phyloP scores from a whole-genome alignment of 2,888 invertebrate species.

The Panopea generosa region DNA sequence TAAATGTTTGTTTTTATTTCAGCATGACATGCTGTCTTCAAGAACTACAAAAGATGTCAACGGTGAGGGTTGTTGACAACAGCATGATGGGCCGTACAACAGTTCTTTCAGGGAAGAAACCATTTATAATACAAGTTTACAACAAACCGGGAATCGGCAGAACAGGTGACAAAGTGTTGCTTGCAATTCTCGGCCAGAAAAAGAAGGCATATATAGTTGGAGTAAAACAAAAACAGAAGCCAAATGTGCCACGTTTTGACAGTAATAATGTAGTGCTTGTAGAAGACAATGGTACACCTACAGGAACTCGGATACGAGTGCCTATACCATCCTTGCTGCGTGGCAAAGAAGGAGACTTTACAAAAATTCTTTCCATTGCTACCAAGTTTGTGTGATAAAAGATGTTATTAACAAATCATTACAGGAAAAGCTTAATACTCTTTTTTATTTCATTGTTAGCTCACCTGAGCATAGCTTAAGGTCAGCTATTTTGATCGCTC shows the following conservation, averaged over 20 bases:
- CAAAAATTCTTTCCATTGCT: constrained; percentile 95
- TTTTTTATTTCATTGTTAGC: too few relatives aligned
- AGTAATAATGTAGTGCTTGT: constrained; percentile 98
- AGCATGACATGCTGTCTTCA: constrained; percentile 76
- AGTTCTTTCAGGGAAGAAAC: constrained; percentile 97
- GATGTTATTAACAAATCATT: neutral
- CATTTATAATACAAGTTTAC: constrained; percentile 94
- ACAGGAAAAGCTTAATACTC: too few relatives aligned
- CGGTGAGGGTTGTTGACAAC: constrained; percentile 98
- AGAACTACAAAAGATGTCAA: constrained; percentile 87
- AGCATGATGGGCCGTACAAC: constrained; percentile 97
- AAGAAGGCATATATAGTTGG: constrained; percentile 97
- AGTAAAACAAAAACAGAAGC: constrained; percentile 92
- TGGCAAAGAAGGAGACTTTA: constrained; percentile 91
- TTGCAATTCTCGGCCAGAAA: constrained; percentile 98
- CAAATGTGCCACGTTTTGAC: constrained; percentile 95
- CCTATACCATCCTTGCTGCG: constrained; percentile 96
- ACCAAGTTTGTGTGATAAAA: constrained; percentile 91
- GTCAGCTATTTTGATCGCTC: too few relatives aligned
- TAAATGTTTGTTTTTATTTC: constrained; percentile 47
- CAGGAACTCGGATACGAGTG: constrained; percentile 97
- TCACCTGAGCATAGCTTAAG: too few relatives aligned
- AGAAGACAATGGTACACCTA: constrained; percentile 96
- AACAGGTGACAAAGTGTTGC: constrained; percentile 94
- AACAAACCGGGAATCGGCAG: constrained; percentile 86